These are phyloP conservation scores for Trachelus tabidus DNA, from an alignment of 2,888 invertebrate species.

Conservation along the genomic window DNA sequence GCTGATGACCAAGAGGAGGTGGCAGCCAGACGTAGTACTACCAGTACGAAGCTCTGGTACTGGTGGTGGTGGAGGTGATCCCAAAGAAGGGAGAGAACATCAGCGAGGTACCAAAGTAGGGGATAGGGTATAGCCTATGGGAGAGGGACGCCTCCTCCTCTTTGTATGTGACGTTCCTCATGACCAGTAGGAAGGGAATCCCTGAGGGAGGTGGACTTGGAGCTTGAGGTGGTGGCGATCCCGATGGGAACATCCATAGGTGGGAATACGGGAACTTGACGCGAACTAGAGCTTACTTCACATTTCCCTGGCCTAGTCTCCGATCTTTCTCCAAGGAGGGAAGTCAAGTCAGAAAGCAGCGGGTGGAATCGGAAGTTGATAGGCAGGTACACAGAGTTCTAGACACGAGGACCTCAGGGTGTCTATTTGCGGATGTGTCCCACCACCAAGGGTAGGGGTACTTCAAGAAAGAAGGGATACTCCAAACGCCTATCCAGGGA, in stretches of 20 bases:
- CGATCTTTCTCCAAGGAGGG: background rate
- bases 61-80: background rate
- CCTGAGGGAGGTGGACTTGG: background rate
- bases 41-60: background rate
- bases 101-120: slow-evolving; percentile 33
- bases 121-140: slow-evolving; percentile 14
- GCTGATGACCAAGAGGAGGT: background rate
- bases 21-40: background rate
- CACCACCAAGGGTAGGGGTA: slow-evolving; percentile 49
- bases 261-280: slow-evolving; percentile 54
- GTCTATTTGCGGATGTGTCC: background rate
- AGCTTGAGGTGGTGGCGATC: background rate
- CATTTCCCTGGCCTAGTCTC: background rate
- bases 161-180: background rate
- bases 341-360: background rate
- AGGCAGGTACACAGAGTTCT: slow-evolving; percentile 11
- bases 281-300: slow-evolving; percentile 29
- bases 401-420: background rate
- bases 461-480: slow-evolving; percentile 60
- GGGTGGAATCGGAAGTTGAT: background rate
- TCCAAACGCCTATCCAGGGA: slow-evolving; percentile 13
- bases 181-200: background rate
- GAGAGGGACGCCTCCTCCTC: background rate
- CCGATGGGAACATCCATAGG: slow-evolving; percentile 38
- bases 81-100: slow-evolving; percentile 31